These are phyloP conservation scores for Carassius carassius DNA, from an alignment of 2,113 vertebrate genomes.

Conservation along the genomic window DNA sequence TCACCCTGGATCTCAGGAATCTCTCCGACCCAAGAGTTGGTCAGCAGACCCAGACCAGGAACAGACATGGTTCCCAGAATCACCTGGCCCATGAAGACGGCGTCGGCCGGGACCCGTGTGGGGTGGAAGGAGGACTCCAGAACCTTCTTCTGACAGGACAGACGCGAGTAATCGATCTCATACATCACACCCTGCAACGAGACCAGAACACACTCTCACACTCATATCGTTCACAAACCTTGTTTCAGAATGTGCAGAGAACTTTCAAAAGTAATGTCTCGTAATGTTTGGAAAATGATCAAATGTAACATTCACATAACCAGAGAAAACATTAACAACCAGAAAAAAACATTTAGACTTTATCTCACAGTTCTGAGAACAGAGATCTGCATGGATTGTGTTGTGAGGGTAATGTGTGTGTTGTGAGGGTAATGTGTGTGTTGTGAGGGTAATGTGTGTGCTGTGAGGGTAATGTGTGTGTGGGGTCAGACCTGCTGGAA, in stretches of 20 bases:
- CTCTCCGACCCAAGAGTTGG: slow-evolving; percentile 11
- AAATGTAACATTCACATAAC: too few species aligned
- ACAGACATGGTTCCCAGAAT: slow-evolving; percentile 12
- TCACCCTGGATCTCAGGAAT: not conserved
- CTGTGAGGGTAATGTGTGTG: too few species aligned
- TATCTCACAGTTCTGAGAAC: too few species aligned
- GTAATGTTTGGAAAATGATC: too few species aligned
- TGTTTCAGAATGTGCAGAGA: too few species aligned
- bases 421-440: too few species aligned
- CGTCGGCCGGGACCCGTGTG: slow-evolving; percentile 7
- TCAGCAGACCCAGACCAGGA: slow-evolving; percentile 9
- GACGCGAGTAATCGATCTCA: not conserved
- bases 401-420: too few species aligned
- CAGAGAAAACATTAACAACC: too few species aligned
- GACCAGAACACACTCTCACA: not conserved
- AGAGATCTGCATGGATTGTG: too few species aligned
- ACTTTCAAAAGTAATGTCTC: too few species aligned
- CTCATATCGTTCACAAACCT: not conserved
- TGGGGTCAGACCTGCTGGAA: not conserved
- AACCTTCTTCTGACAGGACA: slow-evolving; percentile 5
- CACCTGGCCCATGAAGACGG: not conserved
- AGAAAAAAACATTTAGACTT: too few species aligned
- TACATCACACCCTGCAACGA: slow-evolving; percentile 15
- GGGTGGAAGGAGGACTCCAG: slow-evolving; percentile 19
- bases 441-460: too few species aligned